A percentile compares a stretch with the other conserved stretches of the same genome.
These are phyloP conservation scores for Gasterosteus nipponicus DNA, from an alignment of 2,113 vertebrate genomes.

Conservation along the genomic window DNA sequence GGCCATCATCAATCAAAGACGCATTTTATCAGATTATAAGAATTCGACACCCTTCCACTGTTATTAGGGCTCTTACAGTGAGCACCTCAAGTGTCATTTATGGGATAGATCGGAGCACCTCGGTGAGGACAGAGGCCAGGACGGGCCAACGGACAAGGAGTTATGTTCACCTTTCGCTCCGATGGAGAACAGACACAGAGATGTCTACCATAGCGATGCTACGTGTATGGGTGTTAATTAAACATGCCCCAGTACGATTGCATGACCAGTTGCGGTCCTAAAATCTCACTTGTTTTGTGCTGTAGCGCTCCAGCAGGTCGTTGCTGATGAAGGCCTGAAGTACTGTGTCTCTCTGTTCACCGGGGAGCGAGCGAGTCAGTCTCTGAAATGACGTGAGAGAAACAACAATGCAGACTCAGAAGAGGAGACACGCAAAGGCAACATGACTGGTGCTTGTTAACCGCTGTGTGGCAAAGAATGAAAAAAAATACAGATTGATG, in stretches of 20 bases:
- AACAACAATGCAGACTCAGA: neutral
- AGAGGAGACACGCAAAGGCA: neutral
- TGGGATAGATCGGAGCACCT: neutral
- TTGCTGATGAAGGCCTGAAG: constrained; percentile 94
- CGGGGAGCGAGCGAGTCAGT: constrained; percentile 90
- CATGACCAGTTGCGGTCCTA: neutral
- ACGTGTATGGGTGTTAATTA: neutral
- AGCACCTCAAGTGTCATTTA: constrained; percentile 2
- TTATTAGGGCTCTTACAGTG: constrained; percentile 10
- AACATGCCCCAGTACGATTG: neutral
- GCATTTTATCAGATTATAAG: constrained; percentile 11
- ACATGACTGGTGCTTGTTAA: neutral
- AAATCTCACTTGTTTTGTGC: constrained; percentile 66
- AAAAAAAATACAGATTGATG: neutral
- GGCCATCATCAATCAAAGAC: neutral
- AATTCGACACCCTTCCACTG: constrained; percentile 5
- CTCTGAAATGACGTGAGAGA: constrained; percentile 80
- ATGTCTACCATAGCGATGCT: neutral
- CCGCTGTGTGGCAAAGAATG: neutral
- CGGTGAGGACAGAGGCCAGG: constrained; percentile 1
- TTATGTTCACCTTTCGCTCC: constrained; percentile 4
- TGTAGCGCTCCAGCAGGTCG: constrained; percentile 88
- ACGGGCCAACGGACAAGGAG: neutral
- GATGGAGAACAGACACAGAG: neutral
- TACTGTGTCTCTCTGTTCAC: constrained; percentile 94